These are phyloP conservation scores for Sorex maritimensis DNA, from an alignment of 2,797 vertebrate species.

Conservation along the genomic window DNA sequence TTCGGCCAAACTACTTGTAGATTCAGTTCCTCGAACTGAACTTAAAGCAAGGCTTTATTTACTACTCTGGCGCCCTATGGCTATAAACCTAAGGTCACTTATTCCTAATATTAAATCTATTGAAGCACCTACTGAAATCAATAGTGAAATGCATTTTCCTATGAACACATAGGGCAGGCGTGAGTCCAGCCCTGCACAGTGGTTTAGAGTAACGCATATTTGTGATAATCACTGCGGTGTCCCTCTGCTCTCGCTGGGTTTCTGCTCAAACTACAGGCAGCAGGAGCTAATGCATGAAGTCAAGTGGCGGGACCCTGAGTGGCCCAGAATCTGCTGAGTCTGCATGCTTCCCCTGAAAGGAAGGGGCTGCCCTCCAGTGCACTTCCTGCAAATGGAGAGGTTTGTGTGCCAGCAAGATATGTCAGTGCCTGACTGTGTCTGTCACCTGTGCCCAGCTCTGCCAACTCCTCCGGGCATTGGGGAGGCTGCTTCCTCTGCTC, in stretches of 20 bases:
- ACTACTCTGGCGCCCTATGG: no score
- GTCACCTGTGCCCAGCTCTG: neutral
- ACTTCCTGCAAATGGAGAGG: neutral
- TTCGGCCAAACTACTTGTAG: no score
- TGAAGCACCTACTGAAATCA: neutral
- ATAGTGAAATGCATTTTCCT: neutral
- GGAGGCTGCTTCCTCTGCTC: neutral
- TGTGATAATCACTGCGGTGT: neutral
- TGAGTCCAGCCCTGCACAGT: constrained; percentile 4
- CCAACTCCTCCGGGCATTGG: neutral
- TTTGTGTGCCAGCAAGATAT: neutral
- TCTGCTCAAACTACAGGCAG: constrained; percentile 17
- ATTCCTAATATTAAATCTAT: neutral
- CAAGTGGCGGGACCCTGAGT: neutral
- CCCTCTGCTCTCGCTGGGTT: constrained; percentile 29
- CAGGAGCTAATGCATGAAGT: neutral
- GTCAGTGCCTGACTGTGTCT: neutral
- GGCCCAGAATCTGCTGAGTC: constrained; percentile 50
- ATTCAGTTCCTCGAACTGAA: no score
- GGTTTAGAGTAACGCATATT: constrained; percentile 34
- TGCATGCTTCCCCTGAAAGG: neutral
- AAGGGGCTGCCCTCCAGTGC: neutral
- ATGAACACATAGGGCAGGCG: no score
- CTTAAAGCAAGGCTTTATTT: no score
- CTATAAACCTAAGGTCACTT: no score